Evolutionary conservation across 2,797 vertebrate genomes (phyloP), one percentile per base, ranked within the genome.

Genomic region (Otolemur crassicaudatus): DNA sequence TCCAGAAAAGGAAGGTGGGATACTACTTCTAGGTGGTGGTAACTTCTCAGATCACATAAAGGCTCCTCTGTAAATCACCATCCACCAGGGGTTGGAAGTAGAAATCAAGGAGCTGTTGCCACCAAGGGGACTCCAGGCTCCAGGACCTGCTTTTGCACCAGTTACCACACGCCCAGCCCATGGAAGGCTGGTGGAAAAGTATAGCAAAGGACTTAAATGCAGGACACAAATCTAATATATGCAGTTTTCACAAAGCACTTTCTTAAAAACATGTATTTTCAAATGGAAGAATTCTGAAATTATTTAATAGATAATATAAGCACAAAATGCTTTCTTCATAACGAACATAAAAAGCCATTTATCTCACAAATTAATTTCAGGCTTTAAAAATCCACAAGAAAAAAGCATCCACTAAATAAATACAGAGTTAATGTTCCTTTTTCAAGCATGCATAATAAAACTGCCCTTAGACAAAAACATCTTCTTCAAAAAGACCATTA

Each of bases 191-290:
- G 27, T 0, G 0, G 29, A 29, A 34, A 65, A 56, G 29, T 14
- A 2, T 56, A 72, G n/a, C 77, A 90, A 58, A 88, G 27, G 75
- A 29, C 40, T 0, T 72, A 77, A 92, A 86, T 49, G 31, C 79
- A 93, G 81, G 73, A 49, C 19, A 58, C 17, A 90, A 46, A 90
- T 34, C 80, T 87, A 88, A 77, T 1, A 72, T 1, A 25, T 2
- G 40, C 34, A 29, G 46, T 90, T 95, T 69, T 43, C 70, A 87
- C 37, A 91, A 87, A 7, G 37, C 2, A 73, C 31, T 70, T 87
- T 76, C 86, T 81, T 89, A 84, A 94, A 90, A 94, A 79, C n/a
- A 34, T 43, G 22, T 16, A 77, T 58, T 93, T 83, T 92, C 87
- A 89, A 86, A 43, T 37, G 49, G 72, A 31, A 89, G 56, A 72